These are phyloP conservation scores for Platyscapa corneri DNA, from an alignment of 1,140 invertebrate species.

Conservation along the genomic window DNA sequence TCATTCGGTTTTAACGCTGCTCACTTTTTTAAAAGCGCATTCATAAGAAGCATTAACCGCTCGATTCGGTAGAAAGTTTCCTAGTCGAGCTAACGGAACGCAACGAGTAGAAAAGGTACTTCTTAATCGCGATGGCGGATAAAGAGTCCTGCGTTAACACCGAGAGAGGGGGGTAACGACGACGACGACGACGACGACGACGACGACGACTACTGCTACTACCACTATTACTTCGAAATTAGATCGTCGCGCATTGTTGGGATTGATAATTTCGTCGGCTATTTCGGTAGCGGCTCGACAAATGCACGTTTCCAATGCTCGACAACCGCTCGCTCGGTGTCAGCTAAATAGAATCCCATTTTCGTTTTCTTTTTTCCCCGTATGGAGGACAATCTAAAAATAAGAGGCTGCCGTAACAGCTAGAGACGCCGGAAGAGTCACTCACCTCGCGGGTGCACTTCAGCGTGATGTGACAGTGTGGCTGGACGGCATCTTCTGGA, in stretches of 20 bases:
- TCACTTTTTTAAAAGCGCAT: neutral
- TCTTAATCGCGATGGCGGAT: no score
- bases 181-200: no score
- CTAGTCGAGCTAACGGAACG: neutral
- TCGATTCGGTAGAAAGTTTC: neutral
- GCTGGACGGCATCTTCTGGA: constrained; percentile 80
- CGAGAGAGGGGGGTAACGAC: no score
- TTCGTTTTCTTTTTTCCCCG: constrained; percentile 36
- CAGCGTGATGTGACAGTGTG: constrained; percentile 93
- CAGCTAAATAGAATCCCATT: neutral
- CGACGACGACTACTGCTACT: no score
- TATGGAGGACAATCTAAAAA: constrained; percentile 37
- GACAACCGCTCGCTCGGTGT: neutral
- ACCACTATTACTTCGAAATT: neutral
- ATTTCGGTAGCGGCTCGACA: neutral
- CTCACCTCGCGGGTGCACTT: constrained; percentile 92
- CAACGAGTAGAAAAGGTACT: no score
- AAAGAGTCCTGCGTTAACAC: no score
- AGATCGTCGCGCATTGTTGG: neutral
- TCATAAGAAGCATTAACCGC: neutral
- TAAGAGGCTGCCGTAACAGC: neutral
- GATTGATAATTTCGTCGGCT: neutral
- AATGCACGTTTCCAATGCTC: neutral
- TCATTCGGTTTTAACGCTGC: neutral
- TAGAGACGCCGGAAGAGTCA: constrained; percentile 62